A percentile compares a stretch with the other conserved stretches of the same genome.
Conservation (phyloP, 2,797 vertebrate species). For the Mus minutoides region DNA sequence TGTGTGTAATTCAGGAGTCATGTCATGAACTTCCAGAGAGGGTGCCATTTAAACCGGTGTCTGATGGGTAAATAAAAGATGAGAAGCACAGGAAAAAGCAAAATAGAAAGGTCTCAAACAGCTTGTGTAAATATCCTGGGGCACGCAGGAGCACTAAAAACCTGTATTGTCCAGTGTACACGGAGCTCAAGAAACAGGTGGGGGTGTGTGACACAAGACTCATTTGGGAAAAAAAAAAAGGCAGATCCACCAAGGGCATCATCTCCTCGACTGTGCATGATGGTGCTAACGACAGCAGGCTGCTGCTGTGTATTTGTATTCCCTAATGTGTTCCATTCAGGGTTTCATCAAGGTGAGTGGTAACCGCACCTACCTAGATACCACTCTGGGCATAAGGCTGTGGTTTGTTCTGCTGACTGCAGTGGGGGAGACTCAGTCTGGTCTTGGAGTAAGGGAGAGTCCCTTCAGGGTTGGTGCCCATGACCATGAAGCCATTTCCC, state of each 20-base stretch:
- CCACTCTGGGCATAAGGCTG: not conserved
- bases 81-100: not conserved
- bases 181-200: not conserved
- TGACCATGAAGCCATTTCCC: not conserved
- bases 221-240: not conserved
- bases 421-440: not conserved
- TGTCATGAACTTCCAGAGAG: not conserved
- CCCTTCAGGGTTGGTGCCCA: not conserved
- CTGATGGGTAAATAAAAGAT: not conserved
- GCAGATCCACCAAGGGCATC: not conserved
- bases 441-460: not conserved
- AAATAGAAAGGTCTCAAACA: not conserved
- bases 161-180: not conserved
- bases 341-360: not conserved
- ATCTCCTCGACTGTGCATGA: not conserved
- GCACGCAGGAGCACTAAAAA: not conserved
- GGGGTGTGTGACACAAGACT: not conserved
- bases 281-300: not conserved
- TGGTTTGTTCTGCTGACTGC: not conserved
- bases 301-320: not conserved
- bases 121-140: conserved; percentile 11
- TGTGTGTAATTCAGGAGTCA: not conserved
- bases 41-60: not conserved
- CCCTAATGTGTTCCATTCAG: not conserved
- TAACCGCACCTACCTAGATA: not conserved